Evolutionary conservation across 2,113 vertebrate genomes (phyloP).

Genomic region (Myxocyprinus asiaticus): DNA sequence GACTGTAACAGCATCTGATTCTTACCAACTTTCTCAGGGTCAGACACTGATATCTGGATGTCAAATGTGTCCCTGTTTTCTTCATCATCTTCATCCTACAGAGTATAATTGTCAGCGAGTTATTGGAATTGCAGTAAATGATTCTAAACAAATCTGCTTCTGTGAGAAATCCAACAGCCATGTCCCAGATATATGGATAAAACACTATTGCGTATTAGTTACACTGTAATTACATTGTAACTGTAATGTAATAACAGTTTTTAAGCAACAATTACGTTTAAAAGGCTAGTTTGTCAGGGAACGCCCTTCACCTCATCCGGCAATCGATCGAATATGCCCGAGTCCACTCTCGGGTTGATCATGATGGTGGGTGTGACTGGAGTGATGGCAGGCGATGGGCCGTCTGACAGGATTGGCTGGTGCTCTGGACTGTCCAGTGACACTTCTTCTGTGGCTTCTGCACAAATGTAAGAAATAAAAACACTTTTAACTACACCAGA

Average conservation of each 20-base stretch:
- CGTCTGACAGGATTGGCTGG: conserved; percentile 88
- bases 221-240: no score
- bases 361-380: conserved; percentile 87
- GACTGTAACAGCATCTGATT: not conserved
- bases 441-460: conserved; percentile 96
- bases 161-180: no score
- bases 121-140: no score
- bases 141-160: no score
- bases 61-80: conserved; percentile 86
- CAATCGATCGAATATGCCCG: conserved; percentile 87
- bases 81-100: conserved; percentile 87
- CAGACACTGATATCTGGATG: conserved; percentile 93
- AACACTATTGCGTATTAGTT: no score
- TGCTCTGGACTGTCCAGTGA: conserved; percentile 94
- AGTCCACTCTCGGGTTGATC: conserved; percentile 83
- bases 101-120: conserved; percentile 28
- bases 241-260: no score
- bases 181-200: no score
- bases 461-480: not conserved
- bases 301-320: conserved; percentile 83
- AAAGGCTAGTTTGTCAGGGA: no score
- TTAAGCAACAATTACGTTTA: no score
- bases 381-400: conserved; percentile 90
- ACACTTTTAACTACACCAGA: no score
- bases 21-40: conserved; percentile 98